Evolutionary conservation across 2,888 invertebrate species (phyloP), one percentile per base, ranked within the genome.

Genomic region (Scelioninae gen. 2): DNA sequence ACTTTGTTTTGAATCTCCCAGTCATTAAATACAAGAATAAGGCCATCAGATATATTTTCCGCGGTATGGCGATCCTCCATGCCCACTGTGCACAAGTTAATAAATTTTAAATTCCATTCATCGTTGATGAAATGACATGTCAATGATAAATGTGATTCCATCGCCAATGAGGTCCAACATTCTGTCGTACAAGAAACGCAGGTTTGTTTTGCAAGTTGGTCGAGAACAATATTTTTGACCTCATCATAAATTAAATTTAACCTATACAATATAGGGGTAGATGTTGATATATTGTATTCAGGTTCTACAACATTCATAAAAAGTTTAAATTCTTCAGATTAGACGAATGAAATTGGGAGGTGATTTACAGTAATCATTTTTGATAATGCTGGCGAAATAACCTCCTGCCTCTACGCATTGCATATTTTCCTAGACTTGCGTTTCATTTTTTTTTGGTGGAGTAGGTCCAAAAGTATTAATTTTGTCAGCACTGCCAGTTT

Each of bases 1-100:
- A 65, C 22, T 55, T 55, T 46, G 15, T 55, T n/a, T 48, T 19
- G 4, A 31, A 65, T 55, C 10, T n/a, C n/a, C 55, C 55, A 65
- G 0, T 65, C 46, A n/a, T 16, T 33, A 11, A 57, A 57, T 11
- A 67, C 5, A 45, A n/a, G 15, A 10, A 13, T 4, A 7, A 45
- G 11, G n/a, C 31, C n/a, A n/a, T n/a, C n/a, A n/a, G n/a, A n/a
- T n/a, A 67, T 41, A 41, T 57, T 57, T 22, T 48, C 41, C 2
- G 67, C 31, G 2, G 67, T 57, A 22, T 57, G 67, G 31, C 57
- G 16, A 4, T 37, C 33, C 10, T 61, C 61, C 15, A 33, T 35
- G 3, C 15, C 16, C 10, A 45, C 4, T 6, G 45, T 64, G 10
- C 33, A 2, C 22, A 64, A 37, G 1, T 33, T 64, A 37, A 15